These are phyloP conservation scores for Spondyliosoma cantharus DNA, from an alignment of 2,797 vertebrate species.

Conservation along the genomic window DNA sequence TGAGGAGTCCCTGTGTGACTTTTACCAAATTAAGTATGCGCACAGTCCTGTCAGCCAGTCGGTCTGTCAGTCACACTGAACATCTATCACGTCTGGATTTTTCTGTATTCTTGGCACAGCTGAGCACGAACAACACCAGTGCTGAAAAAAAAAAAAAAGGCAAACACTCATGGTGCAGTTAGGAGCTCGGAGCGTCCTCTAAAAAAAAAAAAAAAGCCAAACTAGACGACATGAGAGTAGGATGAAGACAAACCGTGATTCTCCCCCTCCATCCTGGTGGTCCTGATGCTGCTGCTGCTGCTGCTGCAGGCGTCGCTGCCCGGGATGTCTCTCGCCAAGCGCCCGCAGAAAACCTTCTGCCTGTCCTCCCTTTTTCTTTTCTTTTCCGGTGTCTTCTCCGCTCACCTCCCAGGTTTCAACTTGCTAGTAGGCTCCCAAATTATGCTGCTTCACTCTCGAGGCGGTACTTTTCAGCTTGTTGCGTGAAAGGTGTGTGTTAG, in stretches of 20 bases:
- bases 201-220: background rate
- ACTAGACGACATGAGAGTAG: background rate
- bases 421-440: background rate
- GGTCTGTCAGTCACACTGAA: constrained; percentile 21
- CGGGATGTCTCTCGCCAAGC: constrained; percentile 43
- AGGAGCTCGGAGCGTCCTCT: background rate
- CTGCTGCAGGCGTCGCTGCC: constrained; percentile 58
- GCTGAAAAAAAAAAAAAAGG: background rate
- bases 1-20: background rate
- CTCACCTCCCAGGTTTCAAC: background rate
- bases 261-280: constrained; percentile 79
- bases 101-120: constrained; percentile 17
- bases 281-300: constrained; percentile 66
- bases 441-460: background rate
- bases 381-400: constrained; percentile 7
- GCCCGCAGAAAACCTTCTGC: constrained; percentile 62
- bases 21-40: background rate
- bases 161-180: constrained; percentile 1
- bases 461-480: constrained; percentile 40
- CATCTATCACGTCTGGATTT: constrained; percentile 2
- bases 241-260: constrained; percentile 74
- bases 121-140: background rate
- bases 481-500: background rate
- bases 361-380: constrained; percentile 12
- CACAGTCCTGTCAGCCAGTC: background rate